Evolutionary conservation across 2,888 invertebrate species (phyloP).

Genomic region (Volucella bombylans): DNA sequence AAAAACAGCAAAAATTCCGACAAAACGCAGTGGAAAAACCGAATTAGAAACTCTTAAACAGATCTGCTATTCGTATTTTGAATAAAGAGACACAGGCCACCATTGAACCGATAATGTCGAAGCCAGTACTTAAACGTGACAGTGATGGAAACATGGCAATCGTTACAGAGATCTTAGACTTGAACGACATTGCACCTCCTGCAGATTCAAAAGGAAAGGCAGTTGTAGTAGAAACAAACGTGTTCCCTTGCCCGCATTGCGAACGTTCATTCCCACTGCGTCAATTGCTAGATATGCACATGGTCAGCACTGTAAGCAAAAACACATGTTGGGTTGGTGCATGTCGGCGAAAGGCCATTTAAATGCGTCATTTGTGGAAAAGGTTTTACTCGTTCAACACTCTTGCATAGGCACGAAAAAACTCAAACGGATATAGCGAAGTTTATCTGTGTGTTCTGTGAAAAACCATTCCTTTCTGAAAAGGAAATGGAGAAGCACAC

Average conservation of each 20-base stretch:
- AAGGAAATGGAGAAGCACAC: slow-evolving; percentile 87
- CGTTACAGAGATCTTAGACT: slow-evolving; percentile 81
- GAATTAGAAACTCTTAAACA: slow-evolving; percentile 76
- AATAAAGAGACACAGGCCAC: slow-evolving; percentile 79
- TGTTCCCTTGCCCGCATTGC: slow-evolving; percentile 87
- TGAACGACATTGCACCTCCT: slow-evolving; percentile 60
- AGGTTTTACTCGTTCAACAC: slow-evolving; percentile 86
- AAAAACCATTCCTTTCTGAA: slow-evolving; percentile 86
- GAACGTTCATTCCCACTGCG: slow-evolving; percentile 88
- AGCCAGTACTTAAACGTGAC: slow-evolving; percentile 79
- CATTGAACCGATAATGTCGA: slow-evolving; percentile 79
- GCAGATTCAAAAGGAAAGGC: slow-evolving; percentile 77
- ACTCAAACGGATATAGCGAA: slow-evolving; percentile 84
- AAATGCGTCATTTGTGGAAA: slow-evolving; percentile 87
- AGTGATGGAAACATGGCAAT: slow-evolving; percentile 81
- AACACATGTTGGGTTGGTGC: slow-evolving; percentile 86
- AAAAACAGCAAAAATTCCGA: no score
- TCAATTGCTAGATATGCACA: slow-evolving; percentile 87
- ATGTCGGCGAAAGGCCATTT: slow-evolving; percentile 86
- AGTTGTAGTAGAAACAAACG: slow-evolving; percentile 84
- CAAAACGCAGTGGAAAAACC: no score
- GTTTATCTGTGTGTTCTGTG: slow-evolving; percentile 86
- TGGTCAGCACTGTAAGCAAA: slow-evolving; percentile 84
- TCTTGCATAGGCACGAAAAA: slow-evolving; percentile 88
- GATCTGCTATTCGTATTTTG: slow-evolving; percentile 80